These are phyloP conservation scores for Sander vitreus DNA, from an alignment of 2,113 vertebrate species.

Conservation along the genomic window DNA sequence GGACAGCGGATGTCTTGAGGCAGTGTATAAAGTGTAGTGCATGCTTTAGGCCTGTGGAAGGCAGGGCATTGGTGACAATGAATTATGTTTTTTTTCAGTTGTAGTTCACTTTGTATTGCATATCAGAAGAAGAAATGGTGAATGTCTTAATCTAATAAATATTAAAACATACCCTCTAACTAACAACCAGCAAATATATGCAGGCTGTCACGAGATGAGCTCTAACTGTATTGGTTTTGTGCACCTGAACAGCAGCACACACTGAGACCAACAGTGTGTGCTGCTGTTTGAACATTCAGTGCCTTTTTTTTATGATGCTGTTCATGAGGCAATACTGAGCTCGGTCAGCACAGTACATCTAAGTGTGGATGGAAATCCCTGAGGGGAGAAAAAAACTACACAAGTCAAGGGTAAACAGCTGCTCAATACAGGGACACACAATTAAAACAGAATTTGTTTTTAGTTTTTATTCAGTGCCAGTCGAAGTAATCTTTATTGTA, in stretches of 20 bases:
- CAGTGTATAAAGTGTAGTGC: neutral
- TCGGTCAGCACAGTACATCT: neutral
- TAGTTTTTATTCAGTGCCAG: neutral
- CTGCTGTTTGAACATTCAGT: neutral
- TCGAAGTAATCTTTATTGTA: neutral
- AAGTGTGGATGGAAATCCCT: neutral
- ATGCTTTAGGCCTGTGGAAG: neutral
- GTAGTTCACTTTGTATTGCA: neutral
- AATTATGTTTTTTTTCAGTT: neutral
- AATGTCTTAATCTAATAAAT: neutral
- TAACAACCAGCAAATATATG: neutral
- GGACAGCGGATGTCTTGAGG: neutral
- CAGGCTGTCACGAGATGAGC: neutral
- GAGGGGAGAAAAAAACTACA: neutral
- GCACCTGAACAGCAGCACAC: neutral
- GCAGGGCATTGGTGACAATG: neutral
- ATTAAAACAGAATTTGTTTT: no score
- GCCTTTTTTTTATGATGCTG: neutral
- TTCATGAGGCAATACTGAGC: neutral
- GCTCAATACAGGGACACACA: neutral
- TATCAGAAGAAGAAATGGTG: neutral
- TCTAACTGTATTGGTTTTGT: neutral
- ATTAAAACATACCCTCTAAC: neutral
- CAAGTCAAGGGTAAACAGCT: neutral
- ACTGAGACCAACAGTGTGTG: neutral